Percentiles rank a stretch among this genome's conserved stretches.
These are phyloP conservation scores for Helicoverpa armigera DNA, from an alignment of 1,140 invertebrate species.

Conservation along the genomic window DNA sequence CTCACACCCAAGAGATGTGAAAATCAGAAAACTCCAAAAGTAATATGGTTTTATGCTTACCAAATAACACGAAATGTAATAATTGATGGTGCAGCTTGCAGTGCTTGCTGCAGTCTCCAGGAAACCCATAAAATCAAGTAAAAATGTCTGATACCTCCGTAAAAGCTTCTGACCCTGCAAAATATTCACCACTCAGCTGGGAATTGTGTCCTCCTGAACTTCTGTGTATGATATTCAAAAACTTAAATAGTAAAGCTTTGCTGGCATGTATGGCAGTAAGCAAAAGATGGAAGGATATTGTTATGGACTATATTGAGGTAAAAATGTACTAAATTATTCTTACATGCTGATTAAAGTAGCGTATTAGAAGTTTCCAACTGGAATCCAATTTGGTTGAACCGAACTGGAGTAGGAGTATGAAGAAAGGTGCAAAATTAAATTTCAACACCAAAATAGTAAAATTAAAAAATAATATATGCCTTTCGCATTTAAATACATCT, in stretches of 20 bases:
- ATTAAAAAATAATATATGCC: too few species aligned
- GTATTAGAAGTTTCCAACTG: too few species aligned
- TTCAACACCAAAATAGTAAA: too few species aligned
- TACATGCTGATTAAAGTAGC: too few species aligned
- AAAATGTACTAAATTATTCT: not conserved
- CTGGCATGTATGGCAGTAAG: slow-evolving; percentile 61
- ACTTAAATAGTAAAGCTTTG: slow-evolving; percentile 59
- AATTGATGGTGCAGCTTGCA: too few species aligned
- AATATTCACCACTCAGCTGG: slow-evolving; percentile 49
- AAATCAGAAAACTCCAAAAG: too few species aligned
- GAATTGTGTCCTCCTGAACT: slow-evolving; percentile 61
- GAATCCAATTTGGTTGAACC: not conserved
- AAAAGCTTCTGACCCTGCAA: not conserved
- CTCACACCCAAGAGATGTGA: too few species aligned
- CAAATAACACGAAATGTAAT: too few species aligned
- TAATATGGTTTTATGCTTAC: too few species aligned
- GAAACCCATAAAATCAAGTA: not conserved
- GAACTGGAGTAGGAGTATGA: not conserved
- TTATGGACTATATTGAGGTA: slow-evolving; percentile 54
- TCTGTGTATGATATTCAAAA: slow-evolving; percentile 62
- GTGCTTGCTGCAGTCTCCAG: too few species aligned
- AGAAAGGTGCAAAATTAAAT: too few species aligned
- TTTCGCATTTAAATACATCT: not conserved
- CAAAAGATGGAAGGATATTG: slow-evolving; percentile 60
- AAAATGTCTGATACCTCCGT: not conserved